These are phyloP conservation scores for Notolabrus celidotus DNA, from an alignment of 2,797 vertebrate genomes.

Conservation along the genomic window DNA sequence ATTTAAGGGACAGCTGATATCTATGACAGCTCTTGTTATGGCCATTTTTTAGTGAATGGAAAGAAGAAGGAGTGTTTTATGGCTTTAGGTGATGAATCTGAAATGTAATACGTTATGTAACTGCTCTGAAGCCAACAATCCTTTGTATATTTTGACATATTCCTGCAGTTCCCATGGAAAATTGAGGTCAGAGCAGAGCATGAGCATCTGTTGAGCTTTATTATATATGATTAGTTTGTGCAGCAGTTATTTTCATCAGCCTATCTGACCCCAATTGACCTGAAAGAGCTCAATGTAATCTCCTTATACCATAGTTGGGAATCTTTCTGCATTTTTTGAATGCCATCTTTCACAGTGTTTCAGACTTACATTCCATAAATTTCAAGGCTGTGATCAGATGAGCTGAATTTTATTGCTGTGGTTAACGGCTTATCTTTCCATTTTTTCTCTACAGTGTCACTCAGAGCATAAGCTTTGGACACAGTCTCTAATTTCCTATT, in stretches of 20 bases:
- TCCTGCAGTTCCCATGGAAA: slow-evolving; percentile 49
- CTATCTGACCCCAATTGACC: slow-evolving; percentile 73
- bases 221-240: slow-evolving; percentile 69
- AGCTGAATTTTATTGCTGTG: slow-evolving; percentile 49
- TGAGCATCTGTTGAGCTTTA: slow-evolving; percentile 66
- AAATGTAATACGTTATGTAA: slow-evolving; percentile 40
- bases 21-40: neutral
- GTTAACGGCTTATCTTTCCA: slow-evolving; percentile 55
- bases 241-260: slow-evolving; percentile 66
- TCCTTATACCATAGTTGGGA: slow-evolving; percentile 63
- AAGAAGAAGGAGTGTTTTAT: neutral
- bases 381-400: slow-evolving; percentile 48
- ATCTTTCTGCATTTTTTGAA: slow-evolving; percentile 58
- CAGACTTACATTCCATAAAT: slow-evolving; percentile 39
- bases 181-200: slow-evolving; percentile 58
- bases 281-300: slow-evolving; percentile 73
- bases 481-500: slow-evolving; percentile 62
- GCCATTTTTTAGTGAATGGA: neutral
- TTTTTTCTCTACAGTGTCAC: slow-evolving; percentile 47
- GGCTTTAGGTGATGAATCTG: slow-evolving; percentile 10
- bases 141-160: slow-evolving; percentile 59
- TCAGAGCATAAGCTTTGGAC: slow-evolving; percentile 53
- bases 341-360: slow-evolving; percentile 48
- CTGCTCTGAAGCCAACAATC: slow-evolving; percentile 23
- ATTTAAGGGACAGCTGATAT: neutral